phyloP scores from a whole-genome alignment of 2,888 invertebrate genomes.

The Oxyscelio sp. region DNA sequence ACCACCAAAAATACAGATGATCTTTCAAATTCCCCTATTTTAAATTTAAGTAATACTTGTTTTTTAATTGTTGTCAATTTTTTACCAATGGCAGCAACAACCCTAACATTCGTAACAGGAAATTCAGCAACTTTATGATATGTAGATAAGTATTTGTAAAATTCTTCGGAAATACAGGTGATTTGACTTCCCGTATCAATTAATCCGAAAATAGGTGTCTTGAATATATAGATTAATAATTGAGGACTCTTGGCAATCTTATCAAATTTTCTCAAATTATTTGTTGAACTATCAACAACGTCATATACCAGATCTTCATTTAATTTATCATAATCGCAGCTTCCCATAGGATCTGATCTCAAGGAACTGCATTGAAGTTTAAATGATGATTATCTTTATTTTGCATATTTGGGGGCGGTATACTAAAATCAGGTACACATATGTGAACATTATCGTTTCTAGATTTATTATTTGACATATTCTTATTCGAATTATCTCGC shows the following conservation, averaged over 20 bases:
- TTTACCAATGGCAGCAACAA: not conserved
- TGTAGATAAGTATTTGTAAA: not conserved
- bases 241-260: not conserved
- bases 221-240: not conserved
- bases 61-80: not conserved
- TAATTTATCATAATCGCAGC: not conserved
- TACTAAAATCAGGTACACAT: no score
- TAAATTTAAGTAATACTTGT: not conserved
- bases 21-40: not conserved
- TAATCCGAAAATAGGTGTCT: not conserved
- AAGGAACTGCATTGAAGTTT: not conserved
- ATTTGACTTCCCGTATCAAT: not conserved
- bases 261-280: not conserved
- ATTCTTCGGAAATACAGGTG: not conserved
- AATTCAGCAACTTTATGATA: constrained; percentile 13
- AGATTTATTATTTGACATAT: no score
- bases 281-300: not conserved
- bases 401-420: no score
- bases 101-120: not conserved
- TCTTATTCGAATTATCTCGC: no score
- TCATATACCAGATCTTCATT: not conserved
- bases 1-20: not conserved
- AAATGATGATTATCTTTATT: no score
- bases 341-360: not conserved
- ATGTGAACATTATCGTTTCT: no score